Evolutionary conservation across 2,797 vertebrate genomes (phyloP).

Genomic region (Pseudomugil gertrudae): DNA sequence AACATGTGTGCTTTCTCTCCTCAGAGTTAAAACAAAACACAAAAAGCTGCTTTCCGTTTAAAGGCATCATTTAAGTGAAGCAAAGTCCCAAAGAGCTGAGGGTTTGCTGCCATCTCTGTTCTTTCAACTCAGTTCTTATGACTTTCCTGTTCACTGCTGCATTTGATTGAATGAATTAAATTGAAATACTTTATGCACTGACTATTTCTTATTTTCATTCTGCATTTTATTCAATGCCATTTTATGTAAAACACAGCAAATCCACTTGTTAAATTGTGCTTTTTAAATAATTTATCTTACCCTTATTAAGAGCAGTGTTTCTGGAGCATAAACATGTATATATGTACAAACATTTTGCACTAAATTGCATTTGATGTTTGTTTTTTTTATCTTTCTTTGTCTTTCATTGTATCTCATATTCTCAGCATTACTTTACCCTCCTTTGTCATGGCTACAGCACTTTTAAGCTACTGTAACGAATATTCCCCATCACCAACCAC

Average conservation of each 20-base stretch:
- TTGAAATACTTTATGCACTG: no score
- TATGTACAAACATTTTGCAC: background rate
- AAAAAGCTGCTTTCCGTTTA: background rate
- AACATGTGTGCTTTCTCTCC: background rate
- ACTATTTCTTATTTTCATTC: background rate
- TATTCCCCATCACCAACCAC: conserved; percentile 91
- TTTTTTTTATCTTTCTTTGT: background rate
- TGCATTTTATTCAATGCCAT: background rate
- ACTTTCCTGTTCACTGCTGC: no score
- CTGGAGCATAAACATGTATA: background rate
- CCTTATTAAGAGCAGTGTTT: background rate
- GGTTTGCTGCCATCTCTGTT: no score
- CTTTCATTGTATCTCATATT: conserved; percentile 23
- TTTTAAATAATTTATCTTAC: background rate
- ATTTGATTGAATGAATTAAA: no score
- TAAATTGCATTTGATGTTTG: background rate
- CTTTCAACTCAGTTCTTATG: no score
- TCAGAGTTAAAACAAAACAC: background rate
- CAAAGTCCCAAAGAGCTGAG: background rate
- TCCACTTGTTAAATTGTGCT: background rate
- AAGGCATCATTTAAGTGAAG: background rate
- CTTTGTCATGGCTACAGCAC: conserved; percentile 32
- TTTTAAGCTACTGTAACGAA: conserved; percentile 83
- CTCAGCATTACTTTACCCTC: conserved; percentile 24
- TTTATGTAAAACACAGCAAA: background rate